phyloP scores from a whole-genome alignment of 2,797 vertebrate species.

The Pelodytes ibericus region DNA sequence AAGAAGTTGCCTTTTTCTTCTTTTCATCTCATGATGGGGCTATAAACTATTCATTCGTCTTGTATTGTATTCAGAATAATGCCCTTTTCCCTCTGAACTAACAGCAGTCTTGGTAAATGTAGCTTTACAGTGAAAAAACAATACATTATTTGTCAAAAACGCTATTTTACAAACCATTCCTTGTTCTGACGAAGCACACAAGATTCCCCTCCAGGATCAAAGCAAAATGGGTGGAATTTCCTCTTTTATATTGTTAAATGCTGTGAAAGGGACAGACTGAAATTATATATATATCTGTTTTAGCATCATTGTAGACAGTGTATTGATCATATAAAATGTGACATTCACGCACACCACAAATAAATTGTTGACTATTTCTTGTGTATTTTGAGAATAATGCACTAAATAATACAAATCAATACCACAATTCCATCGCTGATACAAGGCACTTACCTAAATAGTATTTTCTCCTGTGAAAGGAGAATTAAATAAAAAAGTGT shows the following conservation, averaged over 20 bases:
- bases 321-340: not conserved
- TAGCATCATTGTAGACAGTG: not conserved
- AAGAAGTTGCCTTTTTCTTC: not conserved
- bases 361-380: not conserved
- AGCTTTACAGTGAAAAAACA: not conserved
- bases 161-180: not conserved
- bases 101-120: conserved; percentile 18
- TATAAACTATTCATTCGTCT: conserved; percentile 41
- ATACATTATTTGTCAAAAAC: conserved; percentile 16
- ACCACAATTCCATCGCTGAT: conserved; percentile 1
- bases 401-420: conserved; percentile 42
- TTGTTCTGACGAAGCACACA: not conserved
- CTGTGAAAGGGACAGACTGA: not conserved
- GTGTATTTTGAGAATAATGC: conserved; percentile 3
- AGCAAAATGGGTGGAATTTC: not conserved
- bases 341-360: not conserved
- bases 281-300: not conserved
- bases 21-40: conserved; percentile 20
- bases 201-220: not conserved
- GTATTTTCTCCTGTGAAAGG: no score
- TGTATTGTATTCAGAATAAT: conserved; percentile 26
- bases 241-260: not conserved
- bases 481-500: no score
- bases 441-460: no score
- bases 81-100: conserved; percentile 16